Base-by-base conservation (phyloP, 2,888 invertebrate species). In the Tiliacea aurago region DNA sequence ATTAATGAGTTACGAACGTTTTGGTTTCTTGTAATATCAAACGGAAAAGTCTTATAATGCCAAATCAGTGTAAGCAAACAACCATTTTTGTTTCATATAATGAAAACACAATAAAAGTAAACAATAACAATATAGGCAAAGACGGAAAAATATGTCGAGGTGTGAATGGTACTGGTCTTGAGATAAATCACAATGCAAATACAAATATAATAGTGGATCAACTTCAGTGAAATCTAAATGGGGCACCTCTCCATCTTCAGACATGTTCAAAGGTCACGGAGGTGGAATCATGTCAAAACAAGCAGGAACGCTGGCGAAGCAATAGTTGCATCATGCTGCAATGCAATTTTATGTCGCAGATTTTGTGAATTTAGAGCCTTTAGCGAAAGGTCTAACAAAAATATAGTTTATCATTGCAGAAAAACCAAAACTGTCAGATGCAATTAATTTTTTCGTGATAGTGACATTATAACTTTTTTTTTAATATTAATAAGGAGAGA, bases 251-350 rank as follows among this genome's bases (percentile, higher is more conserved):
- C 49, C 49, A 80, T 80, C 53, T 61, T 49, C 63, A 49, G 41
- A 67, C 64, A 76, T 41, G 49, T 49, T 63, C 72, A 83, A 78
- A 86, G 80, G 85, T 72, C 75, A 69, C 10, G 20, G 45, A 81
- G 78, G 74, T 83, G 64, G 66, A 74, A 81, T 73, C 73, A 73
- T 84, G 81, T 85, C 86, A 85, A 83, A 76, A 81, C 74, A 79
- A 83, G 81, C 77, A 73, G 76, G 85, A 72, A 73, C 63, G 61
- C 62, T 65, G 65, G 70, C 80, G 71, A 63, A 76, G 83, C 61
- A 82, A 86, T 37, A 71, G 71, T 87, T 87, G 80, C 87, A 83
- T 76, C 85, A 87, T 58, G 9, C 66, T 56, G 67, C 77, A 59
- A 67, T 75, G 85, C 80, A 81, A 74, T 75, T 81, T 68, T 79